Evolutionary conservation across 2,888 invertebrate genomes (phyloP).

Genomic region (Chironomus tentans): DNA sequence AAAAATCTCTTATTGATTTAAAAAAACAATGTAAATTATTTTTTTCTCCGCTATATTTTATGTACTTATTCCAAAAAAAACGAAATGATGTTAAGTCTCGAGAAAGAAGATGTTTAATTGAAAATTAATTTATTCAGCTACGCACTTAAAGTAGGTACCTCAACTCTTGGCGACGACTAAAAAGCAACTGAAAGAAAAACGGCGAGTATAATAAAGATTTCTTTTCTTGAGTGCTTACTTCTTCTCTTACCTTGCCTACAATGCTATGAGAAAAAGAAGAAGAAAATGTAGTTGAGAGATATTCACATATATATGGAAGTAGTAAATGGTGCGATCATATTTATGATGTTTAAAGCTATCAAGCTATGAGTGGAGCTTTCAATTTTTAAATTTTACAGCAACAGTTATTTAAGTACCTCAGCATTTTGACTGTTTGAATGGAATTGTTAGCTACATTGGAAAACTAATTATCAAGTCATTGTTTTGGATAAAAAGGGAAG

Average conservation of each 20-base stretch:
- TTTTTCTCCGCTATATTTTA: background rate
- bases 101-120: background rate
- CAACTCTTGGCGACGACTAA: background rate
- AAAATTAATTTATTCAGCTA: background rate
- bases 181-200: background rate
- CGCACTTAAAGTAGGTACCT: background rate
- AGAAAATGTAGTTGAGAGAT: background rate
- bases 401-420: too few relatives aligned
- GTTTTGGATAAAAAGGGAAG: too few relatives aligned
- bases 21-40: background rate
- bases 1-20: too few relatives aligned
- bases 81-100: background rate
- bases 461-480: too few relatives aligned
- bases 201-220: too few relatives aligned
- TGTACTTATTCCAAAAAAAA: background rate
- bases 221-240: too few relatives aligned
- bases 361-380: too few relatives aligned
- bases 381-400: too few relatives aligned
- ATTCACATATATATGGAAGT: background rate
- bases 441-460: too few relatives aligned
- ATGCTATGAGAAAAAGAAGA: background rate
- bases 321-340: background rate
- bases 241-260: background rate
- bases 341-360: too few relatives aligned
- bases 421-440: too few relatives aligned